Base-by-base conservation (phyloP, 2,797 vertebrate species). In the Lacerta viridis region DNA sequence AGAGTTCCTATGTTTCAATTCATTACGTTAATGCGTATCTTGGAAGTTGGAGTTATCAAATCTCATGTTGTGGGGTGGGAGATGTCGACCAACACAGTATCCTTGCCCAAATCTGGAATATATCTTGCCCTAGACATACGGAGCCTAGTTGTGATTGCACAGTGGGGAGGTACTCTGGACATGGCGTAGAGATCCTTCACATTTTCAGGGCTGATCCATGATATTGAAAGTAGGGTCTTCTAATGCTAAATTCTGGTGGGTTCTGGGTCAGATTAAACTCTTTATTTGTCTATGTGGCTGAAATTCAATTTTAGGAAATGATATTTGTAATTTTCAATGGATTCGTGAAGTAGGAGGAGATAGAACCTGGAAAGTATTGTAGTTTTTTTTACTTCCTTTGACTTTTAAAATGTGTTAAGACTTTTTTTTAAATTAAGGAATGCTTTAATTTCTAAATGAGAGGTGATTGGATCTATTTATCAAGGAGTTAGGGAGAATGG, bases 381-480 rank as follows among this genome's bases (percentile, higher is more conserved):
- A 15, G 50, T 4, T 55, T 55, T 55, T 55, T 55, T 55, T 55
- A 55, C 50, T 55, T 15, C 50, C 11, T 50, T 50, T 50, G 50
- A 50, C 50, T 50, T 55, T 55, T 55, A 55, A 55, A 55, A 55
- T 55, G 50, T 4, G 13, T 55, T 55, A 15, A 0, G 50, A 55
- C 50, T 15, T 55, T 43, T 43, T 55, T 55, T 55, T 1, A 55
- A 55, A 55, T 66, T 66, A 66, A 39, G 25, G 33, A 15, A 66
- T 64, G 61, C 18, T 43, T 71, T 71, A 36, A 75, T 61, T 61
- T 72, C 23, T 74, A 84, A 84, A 36, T 84, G 23, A 84, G 33
- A 39, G 33, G 13, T 74, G 46, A 11, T 29, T 23, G 10, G 69
- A 41, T 82, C 61, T 17, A 74, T 18, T 74, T 36, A 18, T 64